Evolutionary conservation across 2,888 invertebrate genomes (phyloP).

Genomic region (Chydorus sphaericus): DNA sequence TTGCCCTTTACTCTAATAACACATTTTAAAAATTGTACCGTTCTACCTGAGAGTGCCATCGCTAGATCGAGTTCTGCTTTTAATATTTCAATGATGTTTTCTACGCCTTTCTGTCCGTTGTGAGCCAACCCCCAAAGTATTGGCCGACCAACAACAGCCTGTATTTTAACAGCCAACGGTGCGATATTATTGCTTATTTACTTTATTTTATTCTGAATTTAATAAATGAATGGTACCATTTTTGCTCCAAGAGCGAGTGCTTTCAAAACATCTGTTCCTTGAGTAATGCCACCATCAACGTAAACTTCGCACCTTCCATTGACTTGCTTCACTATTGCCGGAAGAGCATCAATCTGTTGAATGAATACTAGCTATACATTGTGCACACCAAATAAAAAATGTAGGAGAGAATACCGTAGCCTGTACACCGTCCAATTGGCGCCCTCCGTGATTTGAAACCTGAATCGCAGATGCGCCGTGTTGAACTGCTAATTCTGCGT

Average conservation of each 20-base stretch:
- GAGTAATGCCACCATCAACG: conserved; percentile 29
- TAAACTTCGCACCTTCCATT: conserved; percentile 27
- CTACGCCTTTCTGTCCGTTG: conserved; percentile 62
- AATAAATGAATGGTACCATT: conserved; percentile 23
- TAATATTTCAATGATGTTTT: conserved; percentile 51
- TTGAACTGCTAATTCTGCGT: conserved; percentile 58
- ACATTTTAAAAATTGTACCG: neutral
- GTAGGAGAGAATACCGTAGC: conserved; percentile 45
- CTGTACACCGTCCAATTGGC: conserved; percentile 74
- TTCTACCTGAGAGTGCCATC: conserved; percentile 55
- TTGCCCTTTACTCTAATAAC: too few relatives aligned
- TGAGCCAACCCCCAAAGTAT: conserved; percentile 69
- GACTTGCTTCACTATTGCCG: conserved; percentile 26
- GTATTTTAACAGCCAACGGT: too few relatives aligned
- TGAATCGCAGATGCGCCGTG: conserved; percentile 62
- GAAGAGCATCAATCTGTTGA: conserved; percentile 53
- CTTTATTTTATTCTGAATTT: too few relatives aligned
- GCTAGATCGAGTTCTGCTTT: conserved; percentile 58
- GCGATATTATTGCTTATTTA: too few relatives aligned
- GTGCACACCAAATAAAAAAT: neutral
- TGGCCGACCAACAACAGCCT: conserved; percentile 74
- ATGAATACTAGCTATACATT: too few relatives aligned
- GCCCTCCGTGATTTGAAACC: conserved; percentile 87
- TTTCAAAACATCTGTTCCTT: conserved; percentile 31
- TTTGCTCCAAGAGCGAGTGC: conserved; percentile 33